phyloP scores from a whole-genome alignment of 2,797 vertebrate species.

The Molossus molossus region DNA sequence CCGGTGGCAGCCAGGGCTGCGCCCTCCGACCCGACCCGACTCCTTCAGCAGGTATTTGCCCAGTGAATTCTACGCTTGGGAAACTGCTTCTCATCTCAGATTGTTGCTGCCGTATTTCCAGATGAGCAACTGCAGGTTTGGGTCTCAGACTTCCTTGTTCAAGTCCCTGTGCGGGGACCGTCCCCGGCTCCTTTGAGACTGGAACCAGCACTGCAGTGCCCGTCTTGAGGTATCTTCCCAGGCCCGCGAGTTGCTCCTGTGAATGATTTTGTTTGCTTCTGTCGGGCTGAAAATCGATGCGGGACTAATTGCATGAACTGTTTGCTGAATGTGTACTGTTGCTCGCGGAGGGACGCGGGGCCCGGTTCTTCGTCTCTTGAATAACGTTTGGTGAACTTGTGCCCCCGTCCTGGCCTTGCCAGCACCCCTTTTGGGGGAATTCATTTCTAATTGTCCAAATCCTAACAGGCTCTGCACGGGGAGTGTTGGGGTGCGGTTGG shows the following conservation, averaged over 20 bases:
- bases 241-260: not conserved
- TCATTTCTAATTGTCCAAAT: not conserved
- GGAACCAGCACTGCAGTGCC: not conserved
- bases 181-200: not conserved
- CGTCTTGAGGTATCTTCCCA: not conserved
- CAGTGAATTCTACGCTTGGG: not conserved
- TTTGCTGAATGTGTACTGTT: not conserved
- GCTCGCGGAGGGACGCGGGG: not conserved
- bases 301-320: not conserved
- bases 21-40: no score
- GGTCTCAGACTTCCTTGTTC: not conserved
- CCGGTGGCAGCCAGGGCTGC: fast-evolving
- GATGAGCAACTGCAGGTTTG: not conserved
- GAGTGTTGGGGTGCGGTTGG: not conserved
- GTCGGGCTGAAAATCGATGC: not conserved
- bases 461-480: fast-evolving
- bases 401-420: not conserved
- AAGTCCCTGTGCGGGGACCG: not conserved
- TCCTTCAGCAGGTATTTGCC: not conserved
- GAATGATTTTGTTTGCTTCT: not conserved
- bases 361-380: no score
- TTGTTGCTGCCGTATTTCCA: not conserved
- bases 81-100: not conserved
- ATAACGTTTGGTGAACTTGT: not conserved
- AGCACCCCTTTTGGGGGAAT: not conserved